A percentile compares a stretch with the other conserved stretches of the same genome.
These are phyloP conservation scores for Zalophus californianus DNA, from an alignment of 2,797 vertebrate genomes.

Conservation along the genomic window DNA sequence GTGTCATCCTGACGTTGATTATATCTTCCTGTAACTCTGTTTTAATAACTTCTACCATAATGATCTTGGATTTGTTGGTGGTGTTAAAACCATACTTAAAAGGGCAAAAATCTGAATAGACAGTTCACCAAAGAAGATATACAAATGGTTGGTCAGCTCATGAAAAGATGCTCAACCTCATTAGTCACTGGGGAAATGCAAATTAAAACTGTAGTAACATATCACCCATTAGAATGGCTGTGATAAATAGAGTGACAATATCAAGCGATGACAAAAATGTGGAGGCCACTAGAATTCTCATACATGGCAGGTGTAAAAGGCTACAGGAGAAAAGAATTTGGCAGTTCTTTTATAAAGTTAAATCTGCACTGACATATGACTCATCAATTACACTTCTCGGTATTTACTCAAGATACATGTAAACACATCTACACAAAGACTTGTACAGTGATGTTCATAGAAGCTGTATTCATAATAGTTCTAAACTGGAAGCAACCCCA, in stretches of 20 bases:
- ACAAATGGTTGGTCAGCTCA: background rate
- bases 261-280: background rate
- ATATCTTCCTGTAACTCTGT: background rate
- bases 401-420: background rate
- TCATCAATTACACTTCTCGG: background rate
- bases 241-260: background rate
- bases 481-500: background rate
- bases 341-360: background rate
- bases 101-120: background rate
- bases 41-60: background rate
- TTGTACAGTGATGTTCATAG: background rate
- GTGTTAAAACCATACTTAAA: constrained; percentile 1
- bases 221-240: background rate
- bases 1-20: background rate
- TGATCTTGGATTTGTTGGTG: constrained; percentile 19
- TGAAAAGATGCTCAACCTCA: background rate
- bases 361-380: background rate
- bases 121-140: background rate
- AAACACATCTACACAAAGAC: background rate
- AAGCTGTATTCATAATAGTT: background rate
- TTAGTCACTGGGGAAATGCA: background rate
- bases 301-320: background rate
- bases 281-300: background rate
- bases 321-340: background rate
- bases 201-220: background rate